These are phyloP conservation scores for Sebastes nivosus DNA, from an alignment of 2,797 vertebrate genomes.

Conservation along the genomic window DNA sequence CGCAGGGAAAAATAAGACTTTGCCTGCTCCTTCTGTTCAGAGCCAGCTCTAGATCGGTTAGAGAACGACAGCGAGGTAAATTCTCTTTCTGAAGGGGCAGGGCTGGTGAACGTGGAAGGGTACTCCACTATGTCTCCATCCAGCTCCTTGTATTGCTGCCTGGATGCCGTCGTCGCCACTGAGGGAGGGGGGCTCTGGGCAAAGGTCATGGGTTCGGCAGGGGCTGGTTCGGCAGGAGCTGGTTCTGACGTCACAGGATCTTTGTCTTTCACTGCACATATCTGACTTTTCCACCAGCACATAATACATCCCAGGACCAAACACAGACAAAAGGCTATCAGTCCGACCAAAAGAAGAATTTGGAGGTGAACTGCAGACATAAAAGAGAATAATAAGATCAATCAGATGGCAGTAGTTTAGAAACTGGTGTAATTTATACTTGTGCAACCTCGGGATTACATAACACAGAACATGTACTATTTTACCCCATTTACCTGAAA, in stretches of 20 bases:
- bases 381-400: slow-evolving; percentile 13
- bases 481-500: neutral
- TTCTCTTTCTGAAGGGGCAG: slow-evolving; percentile 60
- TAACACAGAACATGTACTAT: neutral
- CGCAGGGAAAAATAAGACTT: slow-evolving; percentile 72
- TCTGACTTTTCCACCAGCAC: slow-evolving; percentile 74
- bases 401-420: neutral
- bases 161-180: slow-evolving; percentile 12
- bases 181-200: slow-evolving; percentile 27
- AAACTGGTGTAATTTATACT: neutral
- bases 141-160: slow-evolving; percentile 70
- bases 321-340: slow-evolving; percentile 81
- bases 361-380: slow-evolving; percentile 82
- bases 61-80: slow-evolving; percentile 23
- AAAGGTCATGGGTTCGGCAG: slow-evolving; percentile 40
- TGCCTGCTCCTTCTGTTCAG: slow-evolving; percentile 53
- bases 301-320: slow-evolving; percentile 83
- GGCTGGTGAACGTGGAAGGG: slow-evolving; percentile 64
- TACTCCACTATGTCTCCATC: slow-evolving; percentile 72
- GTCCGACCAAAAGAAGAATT: slow-evolving; percentile 81
- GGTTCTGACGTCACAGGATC: slow-evolving; percentile 25
- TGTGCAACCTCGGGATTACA: neutral
- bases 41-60: slow-evolving; percentile 5
- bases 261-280: slow-evolving; percentile 47
- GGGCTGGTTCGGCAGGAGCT: slow-evolving; percentile 26